phyloP scores from a whole-genome alignment of 2,888 invertebrate genomes.

The Antheraea yamamai region DNA sequence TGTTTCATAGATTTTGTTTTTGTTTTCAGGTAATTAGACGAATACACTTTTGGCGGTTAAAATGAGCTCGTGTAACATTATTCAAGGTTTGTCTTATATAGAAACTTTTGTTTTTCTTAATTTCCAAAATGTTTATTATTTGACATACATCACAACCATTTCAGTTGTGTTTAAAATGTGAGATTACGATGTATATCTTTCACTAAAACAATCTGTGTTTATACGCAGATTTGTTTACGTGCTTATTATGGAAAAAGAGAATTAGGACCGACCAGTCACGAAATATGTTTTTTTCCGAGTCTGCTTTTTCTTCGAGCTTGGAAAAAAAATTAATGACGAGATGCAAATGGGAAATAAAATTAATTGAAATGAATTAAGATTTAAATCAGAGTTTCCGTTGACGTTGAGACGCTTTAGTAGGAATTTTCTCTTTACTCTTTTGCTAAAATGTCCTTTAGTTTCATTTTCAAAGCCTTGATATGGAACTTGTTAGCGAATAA shows the following conservation, averaged over 20 bases:
- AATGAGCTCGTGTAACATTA: not conserved
- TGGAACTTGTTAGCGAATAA: not conserved
- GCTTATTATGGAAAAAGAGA: not conserved
- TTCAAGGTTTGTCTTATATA: not conserved
- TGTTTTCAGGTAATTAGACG: constrained; percentile 7
- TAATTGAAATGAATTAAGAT: not conserved
- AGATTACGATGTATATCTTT: not conserved
- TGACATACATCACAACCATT: not conserved
- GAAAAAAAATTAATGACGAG: not conserved
- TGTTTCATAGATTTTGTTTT: not conserved
- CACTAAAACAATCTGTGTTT: not conserved
- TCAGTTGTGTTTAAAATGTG: too few species aligned
- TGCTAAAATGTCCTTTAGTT: not conserved
- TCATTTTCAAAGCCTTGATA: constrained; percentile 7
- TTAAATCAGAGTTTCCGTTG: not conserved
- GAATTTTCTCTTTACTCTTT: not conserved
- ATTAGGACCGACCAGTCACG: not conserved
- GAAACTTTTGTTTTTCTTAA: not conserved
- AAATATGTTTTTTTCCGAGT: not conserved
- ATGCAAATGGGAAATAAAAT: not conserved
- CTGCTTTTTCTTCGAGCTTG: not conserved
- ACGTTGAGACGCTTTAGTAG: not conserved
- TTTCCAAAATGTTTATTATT: not conserved
- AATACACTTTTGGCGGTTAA: not conserved
- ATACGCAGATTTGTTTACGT: not conserved